Evolutionary conservation across 2,888 invertebrate species (phyloP), one percentile per base, ranked within the genome.

Genomic region (Eristalinus aeneus): DNA sequence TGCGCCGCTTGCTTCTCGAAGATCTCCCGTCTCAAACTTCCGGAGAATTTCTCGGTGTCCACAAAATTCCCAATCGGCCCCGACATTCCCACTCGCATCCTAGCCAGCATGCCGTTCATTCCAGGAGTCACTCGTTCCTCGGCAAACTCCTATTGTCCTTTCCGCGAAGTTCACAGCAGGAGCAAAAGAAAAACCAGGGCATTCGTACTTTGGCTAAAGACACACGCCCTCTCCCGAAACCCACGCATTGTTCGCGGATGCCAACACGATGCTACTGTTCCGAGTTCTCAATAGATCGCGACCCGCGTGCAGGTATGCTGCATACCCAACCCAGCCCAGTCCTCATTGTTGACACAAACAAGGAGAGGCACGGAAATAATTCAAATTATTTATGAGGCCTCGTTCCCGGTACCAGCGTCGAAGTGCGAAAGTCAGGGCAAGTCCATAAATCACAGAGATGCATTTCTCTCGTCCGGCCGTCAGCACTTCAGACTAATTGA

Each of bases 401-500:
- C 27, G 27, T 27, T 64, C 54, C 31, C 46, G 36, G 39, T 64
- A 64, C 6, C 54, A 56, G 68, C 34, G 64, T 79, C 65, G 12
- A 71, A 84, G 74, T 64, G 76, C 39, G 22, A 77, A 73, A 68
- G 77, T 78, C 68, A 73, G 53, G 83, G 68, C 64, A 58, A 73
- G 36, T 67, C 73, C 60, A 34, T 84, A 84, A 79, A 84, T 84
- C 84, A 84, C 39, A 32, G 31, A 34, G 61, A 72, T 27, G 63
- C 60, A n/a, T 65, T 75, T 78, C 60, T 32, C 23, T 53, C 20
- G 69, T 72, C 61, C 71, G 5, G 68, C 65, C 27, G 68, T 69
- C 27, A 46, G 11, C 20, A 65, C 46, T 8, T 61, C 36, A 39
- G 74, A 67, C 84, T 84, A 84, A 79, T 84, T 84, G 84, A 84